These are phyloP conservation scores for Papilio polyxenes DNA, from an alignment of 1,140 invertebrate species.

Conservation along the genomic window DNA sequence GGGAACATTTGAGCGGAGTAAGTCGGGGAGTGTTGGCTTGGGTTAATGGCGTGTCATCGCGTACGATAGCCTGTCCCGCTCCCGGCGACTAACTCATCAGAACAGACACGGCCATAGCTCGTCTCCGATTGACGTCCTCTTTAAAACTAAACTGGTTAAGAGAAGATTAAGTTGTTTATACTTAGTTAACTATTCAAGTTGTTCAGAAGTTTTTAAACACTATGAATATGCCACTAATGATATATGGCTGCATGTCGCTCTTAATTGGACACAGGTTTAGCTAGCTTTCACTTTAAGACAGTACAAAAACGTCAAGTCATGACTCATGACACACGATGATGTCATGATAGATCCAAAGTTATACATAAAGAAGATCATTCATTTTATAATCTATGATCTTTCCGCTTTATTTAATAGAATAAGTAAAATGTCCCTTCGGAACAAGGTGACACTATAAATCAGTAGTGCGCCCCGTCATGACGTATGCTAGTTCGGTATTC, in stretches of 20 bases:
- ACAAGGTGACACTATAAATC: too few species aligned
- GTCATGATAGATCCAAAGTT: too few species aligned
- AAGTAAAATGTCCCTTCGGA: too few species aligned
- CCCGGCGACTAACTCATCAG: constrained; percentile 67
- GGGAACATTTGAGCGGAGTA: constrained; percentile 69
- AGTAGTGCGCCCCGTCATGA: too few species aligned
- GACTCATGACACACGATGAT: too few species aligned
- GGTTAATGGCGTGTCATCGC: constrained; percentile 77
- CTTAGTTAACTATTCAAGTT: background rate
- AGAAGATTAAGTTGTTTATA: constrained; percentile 3
- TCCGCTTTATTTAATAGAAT: too few species aligned
- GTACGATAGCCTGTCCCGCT: constrained; percentile 69
- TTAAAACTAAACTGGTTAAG: constrained; percentile 54
- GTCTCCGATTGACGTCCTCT: constrained; percentile 64
- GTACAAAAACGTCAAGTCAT: background rate
- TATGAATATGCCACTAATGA: background rate
- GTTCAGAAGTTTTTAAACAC: background rate
- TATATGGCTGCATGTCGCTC: background rate
- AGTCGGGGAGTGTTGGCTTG: constrained; percentile 59
- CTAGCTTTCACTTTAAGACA: background rate
- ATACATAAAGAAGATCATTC: too few species aligned
- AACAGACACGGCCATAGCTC: constrained; percentile 51
- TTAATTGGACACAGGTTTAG: background rate
- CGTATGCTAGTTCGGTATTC: too few species aligned
- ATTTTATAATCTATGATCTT: too few species aligned